Conservation (phyloP, 2,888 invertebrate species). For the Meteorus cinctellus region DNA sequence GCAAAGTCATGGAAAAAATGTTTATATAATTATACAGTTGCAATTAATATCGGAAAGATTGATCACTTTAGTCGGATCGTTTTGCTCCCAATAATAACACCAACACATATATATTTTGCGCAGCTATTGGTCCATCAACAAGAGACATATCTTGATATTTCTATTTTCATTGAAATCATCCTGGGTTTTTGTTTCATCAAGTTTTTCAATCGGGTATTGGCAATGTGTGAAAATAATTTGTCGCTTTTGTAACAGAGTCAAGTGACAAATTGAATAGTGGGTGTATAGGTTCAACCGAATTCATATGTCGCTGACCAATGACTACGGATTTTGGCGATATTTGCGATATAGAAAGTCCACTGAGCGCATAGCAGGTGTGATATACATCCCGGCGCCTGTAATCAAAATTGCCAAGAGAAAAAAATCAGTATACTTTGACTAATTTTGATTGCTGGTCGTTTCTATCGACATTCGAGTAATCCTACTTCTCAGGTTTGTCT, state of each 20-base stretch:
- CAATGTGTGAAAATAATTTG: conserved; percentile 62
- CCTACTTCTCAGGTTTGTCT: conserved; percentile 97
- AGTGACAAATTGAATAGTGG: conserved; percentile 67
- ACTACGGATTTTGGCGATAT: conserved; percentile 74
- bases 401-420: conserved; percentile 48
- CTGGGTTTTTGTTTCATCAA: not conserved
- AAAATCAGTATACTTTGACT: conserved; percentile 35
- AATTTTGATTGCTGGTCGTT: not conserved
- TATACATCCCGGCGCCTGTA: conserved; percentile 91
- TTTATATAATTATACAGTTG: not conserved
- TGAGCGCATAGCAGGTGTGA: conserved; percentile 97
- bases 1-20: too few species aligned
- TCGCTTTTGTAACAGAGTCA: conserved; percentile 62
- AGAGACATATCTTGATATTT: too few species aligned
- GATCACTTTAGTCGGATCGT: not conserved
- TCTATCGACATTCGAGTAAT: conserved; percentile 24
- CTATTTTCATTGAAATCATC: not conserved
- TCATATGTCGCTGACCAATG: conserved; percentile 67
- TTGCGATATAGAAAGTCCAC: conserved; percentile 96
- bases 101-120: not conserved
- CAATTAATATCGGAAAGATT: not conserved
- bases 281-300: conserved; percentile 65
- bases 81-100: not conserved
- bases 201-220: conserved; percentile 61
- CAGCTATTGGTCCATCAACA: not conserved